phyloP scores from a whole-genome alignment of 2,113 vertebrate species.

The Numenius arquata region DNA sequence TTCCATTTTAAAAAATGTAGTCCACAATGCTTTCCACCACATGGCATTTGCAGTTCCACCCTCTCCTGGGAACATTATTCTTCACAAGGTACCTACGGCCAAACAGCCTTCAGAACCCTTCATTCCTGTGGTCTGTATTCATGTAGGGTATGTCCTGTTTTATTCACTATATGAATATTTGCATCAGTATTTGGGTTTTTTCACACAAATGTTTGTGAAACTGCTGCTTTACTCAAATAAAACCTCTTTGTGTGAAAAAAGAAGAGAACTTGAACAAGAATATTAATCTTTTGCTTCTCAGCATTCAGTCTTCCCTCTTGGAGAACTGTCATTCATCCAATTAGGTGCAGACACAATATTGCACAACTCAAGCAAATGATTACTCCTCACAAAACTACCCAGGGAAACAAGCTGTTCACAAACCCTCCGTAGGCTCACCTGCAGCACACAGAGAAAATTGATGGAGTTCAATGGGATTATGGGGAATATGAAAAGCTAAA shows the following conservation, averaged over 20 bases:
- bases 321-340: neutral
- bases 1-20: neutral
- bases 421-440: neutral
- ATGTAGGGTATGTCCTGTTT: neutral
- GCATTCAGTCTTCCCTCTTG: neutral
- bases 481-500: constrained; percentile 33
- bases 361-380: neutral
- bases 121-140: neutral
- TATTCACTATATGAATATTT: neutral
- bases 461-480: constrained; percentile 15
- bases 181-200: neutral
- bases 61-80: neutral
- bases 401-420: constrained; percentile 10
- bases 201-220: neutral
- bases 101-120: neutral
- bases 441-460: constrained; percentile 1
- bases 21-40: neutral
- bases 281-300: neutral
- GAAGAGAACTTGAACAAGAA: neutral
- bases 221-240: neutral
- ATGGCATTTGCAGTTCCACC: neutral
- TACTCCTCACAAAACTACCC: neutral
- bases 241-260: neutral
- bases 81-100: neutral
- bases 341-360: neutral